These are phyloP conservation scores for Leptocoma aspasia DNA, from an alignment of 2,113 vertebrate genomes.

Conservation along the genomic window DNA sequence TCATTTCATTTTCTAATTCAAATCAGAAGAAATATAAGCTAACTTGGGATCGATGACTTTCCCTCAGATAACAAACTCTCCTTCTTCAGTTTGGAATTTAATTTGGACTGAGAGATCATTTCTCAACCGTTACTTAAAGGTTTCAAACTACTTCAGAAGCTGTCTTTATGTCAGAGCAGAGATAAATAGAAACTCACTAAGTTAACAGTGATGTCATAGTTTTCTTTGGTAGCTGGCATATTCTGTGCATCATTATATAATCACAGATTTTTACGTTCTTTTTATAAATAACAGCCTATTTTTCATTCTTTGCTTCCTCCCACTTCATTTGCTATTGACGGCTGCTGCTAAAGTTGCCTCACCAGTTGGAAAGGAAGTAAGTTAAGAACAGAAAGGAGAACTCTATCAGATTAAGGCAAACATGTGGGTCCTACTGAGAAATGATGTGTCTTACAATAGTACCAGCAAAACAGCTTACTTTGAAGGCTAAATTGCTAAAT, in stretches of 20 bases:
- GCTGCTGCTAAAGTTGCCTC: slow-evolving; percentile 37
- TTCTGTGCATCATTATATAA: slow-evolving; percentile 46
- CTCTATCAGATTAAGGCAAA: slow-evolving; percentile 58
- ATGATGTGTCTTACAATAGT: slow-evolving; percentile 3
- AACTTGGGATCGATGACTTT: not conserved
- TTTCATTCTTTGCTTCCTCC: slow-evolving; percentile 47
- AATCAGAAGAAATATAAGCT: not conserved
- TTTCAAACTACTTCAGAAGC: not conserved
- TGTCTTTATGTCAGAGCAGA: not conserved
- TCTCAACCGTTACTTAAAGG: not conserved
- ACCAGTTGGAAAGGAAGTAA: slow-evolving; percentile 66
- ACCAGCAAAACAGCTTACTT: slow-evolving; percentile 32
- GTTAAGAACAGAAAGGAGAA: slow-evolving; percentile 55
- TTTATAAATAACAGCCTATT: slow-evolving; percentile 51
- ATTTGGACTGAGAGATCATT: not conserved
- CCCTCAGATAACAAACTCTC: not conserved
- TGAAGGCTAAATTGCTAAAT: slow-evolving; percentile 19
- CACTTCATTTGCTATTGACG: slow-evolving; percentile 34
- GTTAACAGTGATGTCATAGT: not conserved
- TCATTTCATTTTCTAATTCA: not conserved
- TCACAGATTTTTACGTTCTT: slow-evolving; percentile 31
- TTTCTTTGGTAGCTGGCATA: not conserved
- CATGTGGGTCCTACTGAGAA: slow-evolving; percentile 51
- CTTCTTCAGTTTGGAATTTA: not conserved
- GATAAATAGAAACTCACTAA: not conserved